These are phyloP conservation scores for Troides aeacus DNA, from an alignment of 2,888 invertebrate species.

Conservation along the genomic window DNA sequence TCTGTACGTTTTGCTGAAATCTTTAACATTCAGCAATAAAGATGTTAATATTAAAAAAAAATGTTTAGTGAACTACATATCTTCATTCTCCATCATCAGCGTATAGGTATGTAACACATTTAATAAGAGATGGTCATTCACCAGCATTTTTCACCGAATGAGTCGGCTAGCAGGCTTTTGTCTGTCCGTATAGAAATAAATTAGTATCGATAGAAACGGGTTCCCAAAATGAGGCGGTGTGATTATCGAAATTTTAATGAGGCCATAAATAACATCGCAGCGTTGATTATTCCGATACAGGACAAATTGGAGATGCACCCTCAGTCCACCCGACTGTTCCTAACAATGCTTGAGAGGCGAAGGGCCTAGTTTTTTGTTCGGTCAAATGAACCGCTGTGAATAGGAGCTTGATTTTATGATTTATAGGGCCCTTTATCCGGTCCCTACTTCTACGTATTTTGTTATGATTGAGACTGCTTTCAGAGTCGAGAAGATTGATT, in stretches of 20 bases:
- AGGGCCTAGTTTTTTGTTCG: slow-evolving; percentile 66
- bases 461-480: slow-evolving; percentile 78
- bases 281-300: slow-evolving; percentile 67
- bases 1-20: neutral
- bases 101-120: neutral
- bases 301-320: slow-evolving; percentile 75
- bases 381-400: slow-evolving; percentile 72
- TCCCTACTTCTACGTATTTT: slow-evolving; percentile 70
- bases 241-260: slow-evolving; percentile 75
- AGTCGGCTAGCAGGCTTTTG: slow-evolving; percentile 29
- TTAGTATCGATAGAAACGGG: slow-evolving; percentile 45
- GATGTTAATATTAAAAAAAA: neutral
- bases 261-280: slow-evolving; percentile 66
- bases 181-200: slow-evolving; percentile 32
- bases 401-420: slow-evolving; percentile 78
- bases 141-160: slow-evolving; percentile 13
- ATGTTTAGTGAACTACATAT: too few relatives aligned
- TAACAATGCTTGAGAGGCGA: slow-evolving; percentile 59
- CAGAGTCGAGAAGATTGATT: slow-evolving; percentile 74
- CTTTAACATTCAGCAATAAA: neutral
- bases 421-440: slow-evolving; percentile 75
- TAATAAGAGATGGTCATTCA: neutral
- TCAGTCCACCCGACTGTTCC: slow-evolving; percentile 46
- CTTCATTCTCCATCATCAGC: too few relatives aligned
- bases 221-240: slow-evolving; percentile 45